Conservation (phyloP, 2,797 vertebrate species). For the Chiloscyllium punctatum region DNA sequence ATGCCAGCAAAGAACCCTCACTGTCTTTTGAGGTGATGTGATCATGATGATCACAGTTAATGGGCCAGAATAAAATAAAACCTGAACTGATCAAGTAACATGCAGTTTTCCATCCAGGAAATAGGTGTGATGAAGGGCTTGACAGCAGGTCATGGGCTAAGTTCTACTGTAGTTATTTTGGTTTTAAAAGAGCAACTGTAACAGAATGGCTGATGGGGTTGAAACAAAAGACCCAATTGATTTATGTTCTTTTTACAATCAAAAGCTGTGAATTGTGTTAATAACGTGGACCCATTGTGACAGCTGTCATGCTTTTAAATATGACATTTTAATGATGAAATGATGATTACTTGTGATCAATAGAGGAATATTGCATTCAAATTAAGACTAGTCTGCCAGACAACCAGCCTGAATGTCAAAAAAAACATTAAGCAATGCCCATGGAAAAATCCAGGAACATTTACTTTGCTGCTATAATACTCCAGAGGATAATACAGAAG, state of each 20-base stretch:
- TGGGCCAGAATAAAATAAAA: background rate
- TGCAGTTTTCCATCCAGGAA: background rate
- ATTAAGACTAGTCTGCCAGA: background rate
- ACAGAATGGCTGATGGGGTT: background rate
- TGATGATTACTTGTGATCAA: background rate
- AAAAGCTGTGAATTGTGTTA: background rate
- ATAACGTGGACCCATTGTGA: background rate
- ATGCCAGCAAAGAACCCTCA: background rate
- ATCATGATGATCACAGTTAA: background rate
- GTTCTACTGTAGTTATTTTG: background rate
- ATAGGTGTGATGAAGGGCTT: background rate
- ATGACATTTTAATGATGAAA: background rate
- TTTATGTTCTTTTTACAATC: background rate
- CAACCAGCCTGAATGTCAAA: background rate
- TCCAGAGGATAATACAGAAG: background rate
- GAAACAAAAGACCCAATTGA: background rate
- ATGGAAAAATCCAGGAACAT: background rate
- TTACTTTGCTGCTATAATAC: background rate
- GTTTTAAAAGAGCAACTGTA: background rate
- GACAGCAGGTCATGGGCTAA: background rate
- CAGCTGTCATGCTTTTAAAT: background rate
- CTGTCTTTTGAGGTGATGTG: background rate
- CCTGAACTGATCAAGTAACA: background rate
- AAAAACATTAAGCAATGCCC: background rate
- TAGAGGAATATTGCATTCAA: background rate